phyloP scores from a whole-genome alignment of 1,140 invertebrate genomes.

The Amphibalanus amphitrite region DNA sequence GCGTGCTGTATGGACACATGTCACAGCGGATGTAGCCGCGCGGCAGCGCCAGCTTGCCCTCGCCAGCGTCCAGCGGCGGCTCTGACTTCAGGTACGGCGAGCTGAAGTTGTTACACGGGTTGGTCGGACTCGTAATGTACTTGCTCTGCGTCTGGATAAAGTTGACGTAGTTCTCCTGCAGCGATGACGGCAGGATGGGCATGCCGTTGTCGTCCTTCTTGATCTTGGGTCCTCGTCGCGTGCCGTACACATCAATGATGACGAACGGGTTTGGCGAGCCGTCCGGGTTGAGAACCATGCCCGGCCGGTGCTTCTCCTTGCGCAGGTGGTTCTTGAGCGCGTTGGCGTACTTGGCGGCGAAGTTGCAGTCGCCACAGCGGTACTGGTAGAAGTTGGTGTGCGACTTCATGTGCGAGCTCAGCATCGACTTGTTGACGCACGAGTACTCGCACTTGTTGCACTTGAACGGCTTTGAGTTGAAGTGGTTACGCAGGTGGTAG shows the following conservation, averaged over 20 bases:
- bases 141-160: background rate
- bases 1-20: slow-evolving; percentile 28
- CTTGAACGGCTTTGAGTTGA: slow-evolving; percentile 90
- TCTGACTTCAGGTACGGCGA: background rate
- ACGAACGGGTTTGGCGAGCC: slow-evolving; percentile 67
- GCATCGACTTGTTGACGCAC: slow-evolving; percentile 98
- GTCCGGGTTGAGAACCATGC: slow-evolving; percentile 67
- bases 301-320: slow-evolving; percentile 75
- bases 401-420: slow-evolving; percentile 95
- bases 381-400: slow-evolving; percentile 96
- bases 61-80: background rate
- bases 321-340: slow-evolving; percentile 86
- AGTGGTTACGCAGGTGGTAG: slow-evolving; percentile 90
- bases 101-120: background rate
- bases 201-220: slow-evolving; percentile 23
- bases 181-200: slow-evolving; percentile 17
- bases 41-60: background rate
- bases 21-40: slow-evolving; percentile 23
- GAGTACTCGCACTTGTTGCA: slow-evolving; percentile 79
- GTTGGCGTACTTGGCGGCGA: slow-evolving; percentile 96
- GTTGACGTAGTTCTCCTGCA: slow-evolving; percentile 4
- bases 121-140: background rate
- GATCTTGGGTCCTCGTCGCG: slow-evolving; percentile 58
- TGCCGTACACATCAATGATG: slow-evolving; percentile 80
- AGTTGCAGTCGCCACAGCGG: slow-evolving; percentile 82